Evolutionary conservation across 1,140 invertebrate genomes (phyloP), one percentile per base, ranked within the genome.

Genomic region (Pseudomyrmex sp.): DNA sequence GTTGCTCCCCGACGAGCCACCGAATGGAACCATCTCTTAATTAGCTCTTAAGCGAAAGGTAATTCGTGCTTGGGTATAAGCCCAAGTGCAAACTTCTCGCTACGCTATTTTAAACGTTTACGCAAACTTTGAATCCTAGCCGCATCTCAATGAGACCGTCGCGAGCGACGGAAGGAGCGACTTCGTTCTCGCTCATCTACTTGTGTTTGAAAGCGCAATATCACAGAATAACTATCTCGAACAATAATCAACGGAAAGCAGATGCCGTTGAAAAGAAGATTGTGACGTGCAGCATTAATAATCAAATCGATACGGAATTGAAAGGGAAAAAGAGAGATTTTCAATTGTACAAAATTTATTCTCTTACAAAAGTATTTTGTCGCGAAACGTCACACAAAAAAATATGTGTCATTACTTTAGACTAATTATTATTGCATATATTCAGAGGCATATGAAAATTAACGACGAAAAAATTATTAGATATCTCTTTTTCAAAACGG

Each of bases 1-100:
- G 56, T 58, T 80, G 68, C 74, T 79, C 26, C 72, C 66, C 73
- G 75, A 68, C 70, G 79, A 68, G 86, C 54, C 58, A 52, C 48
- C 46, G 66, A 79, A 69, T 35, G 52, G 46, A 58, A 56, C 66
- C 15, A 65, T 76, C 77, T 89, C 86, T 83, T 89, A 89, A 89
- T 89, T 89, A 89, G 88, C 84, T 85, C 86, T 88, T 89, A 89
- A 87, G 75, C 86, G 87, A 87, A 88, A 85, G 85, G 86, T 85
- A 88, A 88, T 88, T 88, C 73, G 86, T 85, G 82, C 69, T 69
- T 72, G 86, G 68, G 79, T 86, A 85, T 85, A 89, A 89, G 84
- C 79, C 59, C 46, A 75, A 74, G 79, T 62, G 59, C 86, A 88
- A 88, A 88, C 86, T 85, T 88, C 86, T 88, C 79, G 75, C 76